Evolutionary conservation across 2,113 vertebrate species (phyloP), one percentile per base, ranked within the genome.

Genomic region (Strix aluco): DNA sequence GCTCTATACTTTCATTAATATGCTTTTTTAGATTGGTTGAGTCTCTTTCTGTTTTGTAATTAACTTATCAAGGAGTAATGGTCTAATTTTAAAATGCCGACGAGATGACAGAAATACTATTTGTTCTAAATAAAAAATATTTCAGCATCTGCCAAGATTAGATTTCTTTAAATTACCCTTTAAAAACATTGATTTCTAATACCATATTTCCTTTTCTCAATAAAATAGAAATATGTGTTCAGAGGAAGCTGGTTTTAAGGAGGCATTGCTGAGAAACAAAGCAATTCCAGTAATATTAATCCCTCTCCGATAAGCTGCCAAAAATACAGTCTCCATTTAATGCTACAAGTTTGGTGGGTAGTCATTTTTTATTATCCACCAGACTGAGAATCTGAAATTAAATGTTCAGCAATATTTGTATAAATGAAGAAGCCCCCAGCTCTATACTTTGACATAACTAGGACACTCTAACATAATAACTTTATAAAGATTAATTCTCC

Each of bases 111-210:
- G 93, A 96, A 96, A 95, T 96, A 91, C 86, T 96, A 85, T 96
- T 95, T 94, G 70, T 86, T 89, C 72, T 95, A 96, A 93, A 97
- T 94, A 94, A 92, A 93, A 96, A 96, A 93, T 96, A 91, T 92
- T 95, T 96, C 95, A 95, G 72, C 61, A 65, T 95, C 97, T 95
- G 93, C 94, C 95, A 97, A 95, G 96, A 97, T 88, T 95, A 97
- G 86, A 95, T 96, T 97, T 96, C 88, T 94, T 95, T 97, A 93
- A 91, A 94, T 97, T 96, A 92, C 94, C 80, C 71, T 97, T 97
- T 95, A 75, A 95, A 87, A 97, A 65, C 86, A 98, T 90, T 94
- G 81, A 97, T 94, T 96, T 92, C 81, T 97, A 97, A 93, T 95
- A 94, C 61, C 3, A 0, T 87, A 90, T 97, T 97, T 96, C 91